Conservation (phyloP, 2,113 vertebrate species). For the Oxyura jamaicensis region DNA sequence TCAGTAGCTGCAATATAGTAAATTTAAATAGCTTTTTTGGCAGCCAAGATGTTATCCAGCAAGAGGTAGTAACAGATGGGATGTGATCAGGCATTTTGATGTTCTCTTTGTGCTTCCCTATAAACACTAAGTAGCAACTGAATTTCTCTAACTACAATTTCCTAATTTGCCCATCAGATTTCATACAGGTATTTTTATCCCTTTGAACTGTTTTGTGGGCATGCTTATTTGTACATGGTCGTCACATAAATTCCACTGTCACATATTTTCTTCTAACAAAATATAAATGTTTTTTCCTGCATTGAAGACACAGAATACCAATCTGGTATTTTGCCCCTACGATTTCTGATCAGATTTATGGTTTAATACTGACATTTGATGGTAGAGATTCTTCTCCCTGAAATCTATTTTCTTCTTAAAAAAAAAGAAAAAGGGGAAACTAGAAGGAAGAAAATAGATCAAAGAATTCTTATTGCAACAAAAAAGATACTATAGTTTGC, state of each 20-base stretch:
- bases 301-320: conserved; percentile 35
- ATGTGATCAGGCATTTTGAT: conserved; percentile 61
- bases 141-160: conserved; percentile 48
- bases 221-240: not conserved
- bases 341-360: conserved; percentile 35
- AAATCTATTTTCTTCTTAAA: conserved; percentile 55
- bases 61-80: conserved; percentile 57
- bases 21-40: conserved; percentile 68
- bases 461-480: conserved; percentile 50
- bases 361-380: conserved; percentile 45
- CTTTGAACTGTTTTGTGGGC: conserved; percentile 22
- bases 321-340: conserved; percentile 19
- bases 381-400: not conserved
- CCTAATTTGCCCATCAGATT: conserved; percentile 62
- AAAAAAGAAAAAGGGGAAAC: conserved; percentile 10
- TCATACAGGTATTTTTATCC: conserved; percentile 51
- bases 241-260: conserved; percentile 46
- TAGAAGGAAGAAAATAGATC: conserved; percentile 41
- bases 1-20: conserved; percentile 57
- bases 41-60: conserved; percentile 55
- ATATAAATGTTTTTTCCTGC: conserved; percentile 9
- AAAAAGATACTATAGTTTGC: conserved; percentile 29
- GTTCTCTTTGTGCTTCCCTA: conserved; percentile 58
- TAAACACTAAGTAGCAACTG: conserved; percentile 48
- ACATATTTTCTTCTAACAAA: conserved; percentile 53